Base-by-base conservation (phyloP, 2,888 invertebrate species). In the Rhodophaea formosa region DNA sequence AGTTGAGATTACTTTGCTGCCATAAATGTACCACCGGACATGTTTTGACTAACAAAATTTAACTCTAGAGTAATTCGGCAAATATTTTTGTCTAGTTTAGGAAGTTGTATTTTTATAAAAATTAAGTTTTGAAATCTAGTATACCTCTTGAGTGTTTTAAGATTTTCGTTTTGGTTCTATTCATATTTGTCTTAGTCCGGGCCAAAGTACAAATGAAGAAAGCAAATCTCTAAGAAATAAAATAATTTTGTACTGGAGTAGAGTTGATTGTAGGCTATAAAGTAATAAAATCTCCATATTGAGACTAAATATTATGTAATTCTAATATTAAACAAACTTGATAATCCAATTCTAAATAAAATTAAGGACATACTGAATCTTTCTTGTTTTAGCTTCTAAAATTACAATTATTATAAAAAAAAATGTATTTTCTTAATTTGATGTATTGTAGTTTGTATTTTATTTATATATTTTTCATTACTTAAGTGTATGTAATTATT, bases 21-120 rank as follows among this genome's bases (percentile, higher is more conserved):
- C 71, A 70, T 74, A 39, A 49, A 67, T 60, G 69, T 61, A 79
- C 79, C 80, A 79, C 80, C 80, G 73, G 70, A 68, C 61, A 66
- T 69, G 69, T 68, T 67, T 64, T 68, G 46, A 57, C 71, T 69
- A 64, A 66, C 64, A 67, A 72, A 69, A 67, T 62, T 65, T 69
- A 63, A 73, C 73, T 77, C 71, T 68, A 59, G 62, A 61, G 56
- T 59, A 55, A 55, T 57, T 57, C 56, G 59, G 49, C 56, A 56
- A 39, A 12, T 12, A 44, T 63, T 60, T 63, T 60, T 49, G 46
- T 58, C 44, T 53, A 44, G 49, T 58, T 47, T 56, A 54, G 39
- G 30, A 49, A 57, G 47, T 46, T 55, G 59, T 54, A 58, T 39
- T 39, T 12, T 39, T n/a, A 12, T 5, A 59, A 53, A 56, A 58